Evolutionary conservation across 2,888 invertebrate species (phyloP), one percentile per base, ranked within the genome.

Genomic region (Andrena flavipes): DNA sequence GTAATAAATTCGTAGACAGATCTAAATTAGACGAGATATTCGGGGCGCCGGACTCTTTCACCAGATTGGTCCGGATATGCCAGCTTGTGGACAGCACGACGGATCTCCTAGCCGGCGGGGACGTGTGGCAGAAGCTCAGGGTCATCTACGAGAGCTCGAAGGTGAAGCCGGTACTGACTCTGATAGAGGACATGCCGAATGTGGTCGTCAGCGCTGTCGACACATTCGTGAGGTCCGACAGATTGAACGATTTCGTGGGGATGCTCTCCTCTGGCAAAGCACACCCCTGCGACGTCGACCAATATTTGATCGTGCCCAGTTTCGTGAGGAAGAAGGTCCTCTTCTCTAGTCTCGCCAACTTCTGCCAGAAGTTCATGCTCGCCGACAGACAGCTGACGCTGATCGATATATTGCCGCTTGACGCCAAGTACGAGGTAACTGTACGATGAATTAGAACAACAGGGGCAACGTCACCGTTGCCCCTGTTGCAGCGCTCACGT

Each of bases 181-280:
- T 93, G 16, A 76, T 90, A 13, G 93, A 93, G 59, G 92, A 93
- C 59, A 71, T 88, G 35, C 93, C 93, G 16, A 92, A 92, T 84
- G 84, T 93, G 33, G 67, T 86, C 7, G 75, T 93, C 29, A 91
- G 92, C 33, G 76, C 80, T 3, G 77, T 90, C 48, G 91, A 93
- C 63, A 93, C 93, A 13, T 92, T 93, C 79, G 77, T 92, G n/a
- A 89, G 86, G 76, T 91, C 92, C 6, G 92, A 93, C 29, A 86
- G 91, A 69, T 76, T 92, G 29, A 79, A 76, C n/a, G 91, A 92
- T 71, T 92, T 90, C 65, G 69, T 88, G 6, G 88, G 90, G 56
- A 87, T 83, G 70, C 85, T 91, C 10, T 23, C 91, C 1, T 64
- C 63, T 0, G 92, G 92, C 3, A 80, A 77, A 10, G 85, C 88